These are phyloP conservation scores for Galerucella calmariensis DNA, from an alignment of 2,888 invertebrate genomes.

Conservation along the genomic window DNA sequence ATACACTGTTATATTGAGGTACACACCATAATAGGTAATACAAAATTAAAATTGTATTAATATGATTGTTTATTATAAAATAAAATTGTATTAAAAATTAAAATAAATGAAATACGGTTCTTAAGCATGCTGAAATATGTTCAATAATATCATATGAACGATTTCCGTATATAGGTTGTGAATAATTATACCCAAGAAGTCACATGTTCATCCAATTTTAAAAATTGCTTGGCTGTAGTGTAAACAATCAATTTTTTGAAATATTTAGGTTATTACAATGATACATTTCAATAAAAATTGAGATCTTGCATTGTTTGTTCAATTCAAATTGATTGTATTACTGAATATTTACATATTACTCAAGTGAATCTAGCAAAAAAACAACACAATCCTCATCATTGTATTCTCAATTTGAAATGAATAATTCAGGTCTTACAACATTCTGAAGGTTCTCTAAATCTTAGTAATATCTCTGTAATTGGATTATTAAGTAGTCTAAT, in stretches of 20 bases:
- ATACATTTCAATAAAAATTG: too few relatives aligned
- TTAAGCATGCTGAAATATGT: neutral
- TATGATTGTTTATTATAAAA: neutral
- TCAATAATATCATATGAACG: constrained; percentile 20
- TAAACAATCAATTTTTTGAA: too few relatives aligned
- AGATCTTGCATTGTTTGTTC: neutral
- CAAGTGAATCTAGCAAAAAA: neutral
- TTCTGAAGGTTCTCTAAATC: too few relatives aligned
- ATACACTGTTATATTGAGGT: constrained; percentile 1
- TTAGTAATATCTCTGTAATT: too few relatives aligned
- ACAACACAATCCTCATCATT: too few relatives aligned
- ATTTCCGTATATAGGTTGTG: neutral
- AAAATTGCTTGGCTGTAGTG: neutral
- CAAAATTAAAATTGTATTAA: constrained; percentile 2
- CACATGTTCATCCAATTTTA: neutral
- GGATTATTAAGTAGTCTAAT: neutral
- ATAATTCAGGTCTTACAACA: too few relatives aligned
- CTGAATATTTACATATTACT: neutral
- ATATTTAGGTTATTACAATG: too few relatives aligned
- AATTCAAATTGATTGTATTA: neutral
- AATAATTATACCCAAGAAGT: neutral
- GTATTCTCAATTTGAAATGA: too few relatives aligned
- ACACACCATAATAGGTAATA: constrained; percentile 1
- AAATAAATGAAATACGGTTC: neutral
- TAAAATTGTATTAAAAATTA: neutral